phyloP scores from a whole-genome alignment of 2,888 invertebrate genomes.

The Philaethria dido region DNA sequence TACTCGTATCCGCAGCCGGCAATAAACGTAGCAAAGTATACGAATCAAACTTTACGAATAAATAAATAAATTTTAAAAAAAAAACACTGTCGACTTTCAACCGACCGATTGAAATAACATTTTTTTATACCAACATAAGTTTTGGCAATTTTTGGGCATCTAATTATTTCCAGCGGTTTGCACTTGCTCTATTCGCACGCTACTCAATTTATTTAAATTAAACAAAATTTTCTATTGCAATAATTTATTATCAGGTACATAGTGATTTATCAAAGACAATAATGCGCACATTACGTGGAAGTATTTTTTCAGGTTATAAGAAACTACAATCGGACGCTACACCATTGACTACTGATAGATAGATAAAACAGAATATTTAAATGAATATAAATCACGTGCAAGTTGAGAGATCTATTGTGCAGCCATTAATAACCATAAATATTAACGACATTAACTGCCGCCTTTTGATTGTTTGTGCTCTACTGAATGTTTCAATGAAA shows the following conservation, averaged over 20 bases:
- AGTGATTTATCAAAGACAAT: constrained; percentile 5
- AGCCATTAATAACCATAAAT: background rate
- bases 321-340: background rate
- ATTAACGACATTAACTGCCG: background rate
- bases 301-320: background rate
- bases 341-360: background rate
- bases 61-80: too few relatives aligned
- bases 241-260: constrained; percentile 46
- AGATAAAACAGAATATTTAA: background rate
- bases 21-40: too few relatives aligned
- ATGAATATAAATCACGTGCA: background rate
- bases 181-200: background rate
- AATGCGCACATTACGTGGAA: background rate
- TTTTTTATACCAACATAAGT: background rate
- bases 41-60: too few relatives aligned
- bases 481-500: constrained; percentile 1
- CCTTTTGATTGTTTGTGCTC: background rate
- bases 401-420: background rate
- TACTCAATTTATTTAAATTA: constrained; percentile 23
- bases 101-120: background rate
- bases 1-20: too few relatives aligned
- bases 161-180: too few relatives aligned
- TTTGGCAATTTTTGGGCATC: background rate
- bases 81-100: too few relatives aligned
- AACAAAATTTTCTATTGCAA: constrained; percentile 28